Base-by-base conservation (phyloP, 2,888 invertebrate species). In the Megamerina dolium region DNA sequence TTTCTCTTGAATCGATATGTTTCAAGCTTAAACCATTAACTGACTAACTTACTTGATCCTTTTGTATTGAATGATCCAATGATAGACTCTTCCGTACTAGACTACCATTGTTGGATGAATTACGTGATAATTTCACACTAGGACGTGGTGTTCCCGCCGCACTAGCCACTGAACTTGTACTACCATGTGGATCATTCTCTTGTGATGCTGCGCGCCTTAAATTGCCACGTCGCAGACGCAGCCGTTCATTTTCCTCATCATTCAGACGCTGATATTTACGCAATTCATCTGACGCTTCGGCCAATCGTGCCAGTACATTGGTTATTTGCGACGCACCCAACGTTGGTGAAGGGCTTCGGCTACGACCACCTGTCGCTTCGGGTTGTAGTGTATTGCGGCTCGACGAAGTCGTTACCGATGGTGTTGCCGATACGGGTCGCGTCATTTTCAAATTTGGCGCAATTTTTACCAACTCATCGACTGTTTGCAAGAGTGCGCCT, bases 391-490 rank as follows among this genome's bases (percentile, higher is more conserved):
- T 60, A n/a, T 59, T 56, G 4, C 45, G 52, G 3, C 41, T 51
- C n/a, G 53, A 39, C n/a, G 47, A 13, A 5, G 52, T 40, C 14
- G 41, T 43, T 13, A 43, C 70, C 68, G 53, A 67, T 4, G 44
- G 21, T 70, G 54, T 68, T 66, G 52, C 60, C 58, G 20, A 60
- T 30, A 54, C 71, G 1, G 45, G 36, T 13, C 53, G 48, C 1
- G 56, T 59, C n/a, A 63, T 70, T 45, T 75, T 76, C 39, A 85
- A 60, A 45, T 87, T 86, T 1, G 87, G 87, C 41, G 84, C 84
- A 49, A 86, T 77, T 63, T 83, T 83, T 65, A 86, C 82, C 31
- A 89, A 72, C 57, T 85, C 84, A 49, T 89, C 88, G 33, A 89
- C 83, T 48, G 87, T 85, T 63, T 87, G 84, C 45, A 89, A 68